A percentile compares a stretch with the other conserved stretches of the same genome.
phyloP scores from a whole-genome alignment of 2,113 vertebrate genomes.

The Strigops habroptila region DNA sequence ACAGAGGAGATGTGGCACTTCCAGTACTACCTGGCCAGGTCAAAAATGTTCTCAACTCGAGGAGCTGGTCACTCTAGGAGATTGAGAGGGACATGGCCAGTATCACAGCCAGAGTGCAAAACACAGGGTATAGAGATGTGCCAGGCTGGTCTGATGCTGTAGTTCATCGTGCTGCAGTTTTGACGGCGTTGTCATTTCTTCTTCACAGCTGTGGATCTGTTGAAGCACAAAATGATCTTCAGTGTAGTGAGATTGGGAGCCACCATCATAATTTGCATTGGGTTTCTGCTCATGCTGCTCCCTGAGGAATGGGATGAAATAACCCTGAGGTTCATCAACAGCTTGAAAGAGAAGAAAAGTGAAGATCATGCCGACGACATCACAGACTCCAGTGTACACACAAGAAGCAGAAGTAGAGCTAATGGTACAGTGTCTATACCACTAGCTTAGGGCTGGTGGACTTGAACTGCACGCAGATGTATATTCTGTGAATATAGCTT shows the following conservation, averaged over 20 bases:
- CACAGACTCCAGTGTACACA: constrained; percentile 84
- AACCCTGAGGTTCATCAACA: constrained; percentile 91
- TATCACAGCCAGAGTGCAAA: neutral
- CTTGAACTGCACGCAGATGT: constrained; percentile 66
- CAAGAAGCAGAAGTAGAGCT: constrained; percentile 87
- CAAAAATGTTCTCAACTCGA: neutral
- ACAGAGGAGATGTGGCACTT: neutral
- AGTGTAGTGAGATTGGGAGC: constrained; percentile 92
- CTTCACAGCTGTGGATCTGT: constrained; percentile 85
- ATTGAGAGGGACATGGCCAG: accelerated
- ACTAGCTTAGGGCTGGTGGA: constrained; percentile 76
- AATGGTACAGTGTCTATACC: constrained; percentile 93
- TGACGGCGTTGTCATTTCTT: neutral
- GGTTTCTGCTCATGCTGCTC: constrained; percentile 92
- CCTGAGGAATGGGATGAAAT: constrained; percentile 98
- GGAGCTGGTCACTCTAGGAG: neutral
- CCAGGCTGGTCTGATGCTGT: neutral
- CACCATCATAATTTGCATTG: constrained; percentile 93
- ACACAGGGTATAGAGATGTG: accelerated
- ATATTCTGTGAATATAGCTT: constrained; percentile 86
- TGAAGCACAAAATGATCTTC: constrained; percentile 98
- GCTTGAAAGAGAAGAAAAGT: constrained; percentile 90
- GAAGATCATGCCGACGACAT: constrained; percentile 90
- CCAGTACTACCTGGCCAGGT: neutral
- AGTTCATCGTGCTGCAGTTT: neutral